Percentiles rank a stretch among this genome's conserved stretches.
These are phyloP conservation scores for Scaptodrosophila latifasciaeformis DNA, from an alignment of 2,888 invertebrate species.

Conservation along the genomic window DNA sequence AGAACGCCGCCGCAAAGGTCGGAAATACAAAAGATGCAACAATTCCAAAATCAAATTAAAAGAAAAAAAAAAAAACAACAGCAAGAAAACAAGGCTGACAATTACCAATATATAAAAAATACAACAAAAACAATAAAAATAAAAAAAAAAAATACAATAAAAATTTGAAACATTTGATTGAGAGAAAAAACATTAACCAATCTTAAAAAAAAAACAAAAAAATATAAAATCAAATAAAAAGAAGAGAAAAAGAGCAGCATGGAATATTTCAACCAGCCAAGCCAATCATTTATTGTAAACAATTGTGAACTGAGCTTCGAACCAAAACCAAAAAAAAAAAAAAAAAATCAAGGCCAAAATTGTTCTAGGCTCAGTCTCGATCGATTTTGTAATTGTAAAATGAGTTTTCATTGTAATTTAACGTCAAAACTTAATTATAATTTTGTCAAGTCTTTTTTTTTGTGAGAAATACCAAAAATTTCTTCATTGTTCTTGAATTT, in stretches of 20 bases:
- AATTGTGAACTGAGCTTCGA: background rate
- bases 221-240: background rate
- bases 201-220: slow-evolving; percentile 20
- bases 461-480: slow-evolving; percentile 5
- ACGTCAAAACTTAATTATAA: background rate
- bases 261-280: background rate
- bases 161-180: slow-evolving; percentile 4
- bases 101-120: slow-evolving; percentile 7
- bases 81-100: slow-evolving; percentile 15
- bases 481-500: slow-evolving; percentile 12
- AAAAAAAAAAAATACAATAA: background rate
- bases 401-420: background rate
- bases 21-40: slow-evolving; percentile 65
- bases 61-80: slow-evolving; percentile 25
- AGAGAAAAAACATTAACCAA: background rate
- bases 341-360: no score
- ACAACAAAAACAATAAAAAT: background rate
- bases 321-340: no score
- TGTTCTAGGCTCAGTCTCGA: no score
- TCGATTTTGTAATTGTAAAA: no score
- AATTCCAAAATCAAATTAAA: slow-evolving; percentile 38
- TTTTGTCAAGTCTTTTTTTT: slow-evolving; percentile 7
- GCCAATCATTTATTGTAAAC: slow-evolving; percentile 19
- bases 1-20: slow-evolving; percentile 67
- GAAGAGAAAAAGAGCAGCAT: slow-evolving; percentile 11